A percentile compares a stretch with the other conserved stretches of the same genome.
phyloP scores from a whole-genome alignment of 2,797 vertebrate species.

The Gambusia yucatana region DNA sequence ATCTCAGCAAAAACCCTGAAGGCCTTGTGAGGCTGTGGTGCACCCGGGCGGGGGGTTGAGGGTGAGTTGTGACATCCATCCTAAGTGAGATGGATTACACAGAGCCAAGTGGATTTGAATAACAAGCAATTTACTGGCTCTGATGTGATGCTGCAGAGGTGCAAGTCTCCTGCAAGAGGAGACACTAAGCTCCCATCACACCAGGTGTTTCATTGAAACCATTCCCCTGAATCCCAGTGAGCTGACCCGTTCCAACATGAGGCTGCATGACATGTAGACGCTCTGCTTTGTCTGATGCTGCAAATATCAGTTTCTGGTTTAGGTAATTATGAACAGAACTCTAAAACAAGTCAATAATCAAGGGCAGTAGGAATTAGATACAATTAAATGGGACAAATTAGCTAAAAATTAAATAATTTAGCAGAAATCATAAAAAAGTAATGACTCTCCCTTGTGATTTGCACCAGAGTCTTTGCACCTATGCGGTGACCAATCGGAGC shows the following conservation, averaged over 20 bases:
- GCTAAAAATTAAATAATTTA: neutral
- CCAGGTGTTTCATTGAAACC: slow-evolving; percentile 37
- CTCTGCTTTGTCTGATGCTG: neutral
- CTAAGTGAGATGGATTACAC: slow-evolving; percentile 72
- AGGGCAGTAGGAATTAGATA: neutral
- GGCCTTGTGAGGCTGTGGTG: slow-evolving; percentile 38
- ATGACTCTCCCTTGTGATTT: neutral
- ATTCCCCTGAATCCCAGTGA: neutral
- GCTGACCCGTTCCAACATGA: neutral
- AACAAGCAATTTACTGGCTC: slow-evolving; percentile 50
- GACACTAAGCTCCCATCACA: slow-evolving; percentile 13
- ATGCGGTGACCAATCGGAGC: neutral
- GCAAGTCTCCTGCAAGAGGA: slow-evolving; percentile 21
- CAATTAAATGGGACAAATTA: neutral
- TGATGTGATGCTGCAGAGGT: slow-evolving; percentile 33
- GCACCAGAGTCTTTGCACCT: neutral
- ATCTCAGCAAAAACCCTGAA: slow-evolving; percentile 29
- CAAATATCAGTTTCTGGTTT: neutral
- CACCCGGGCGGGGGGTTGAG: slow-evolving; percentile 10
- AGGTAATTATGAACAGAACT: neutral
- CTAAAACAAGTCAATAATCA: neutral
- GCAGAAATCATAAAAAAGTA: neutral
- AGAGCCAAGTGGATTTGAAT: slow-evolving; percentile 58
- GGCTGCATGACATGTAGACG: neutral
- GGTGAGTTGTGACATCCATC: slow-evolving; percentile 54